Conservation (phyloP, 2,113 vertebrate species). For the Rhagologus leucostigma region DNA sequence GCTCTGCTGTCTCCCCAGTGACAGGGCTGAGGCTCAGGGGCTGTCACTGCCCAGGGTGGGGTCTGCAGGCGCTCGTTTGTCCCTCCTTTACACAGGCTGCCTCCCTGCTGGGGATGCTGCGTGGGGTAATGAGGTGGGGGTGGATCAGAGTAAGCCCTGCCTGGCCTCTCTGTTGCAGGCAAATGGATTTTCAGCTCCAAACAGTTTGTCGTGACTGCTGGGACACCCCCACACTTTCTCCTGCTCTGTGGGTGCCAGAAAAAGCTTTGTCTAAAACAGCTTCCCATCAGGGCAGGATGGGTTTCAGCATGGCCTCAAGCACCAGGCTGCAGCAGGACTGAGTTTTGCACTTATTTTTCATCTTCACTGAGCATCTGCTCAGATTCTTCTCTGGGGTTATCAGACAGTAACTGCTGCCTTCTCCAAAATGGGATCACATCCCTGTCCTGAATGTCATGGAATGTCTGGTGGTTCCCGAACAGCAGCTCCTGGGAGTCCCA, state of each 20-base stretch:
- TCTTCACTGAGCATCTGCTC: neutral
- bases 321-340: neutral
- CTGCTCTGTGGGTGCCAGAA: neutral
- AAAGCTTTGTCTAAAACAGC: neutral
- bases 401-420: neutral
- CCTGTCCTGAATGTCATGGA: neutral
- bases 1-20: neutral
- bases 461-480: neutral
- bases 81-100: neutral
- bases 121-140: neutral
- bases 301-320: neutral
- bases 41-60: neutral
- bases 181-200: neutral
- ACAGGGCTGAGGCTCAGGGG: neutral
- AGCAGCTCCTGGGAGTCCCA: neutral
- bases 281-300: neutral
- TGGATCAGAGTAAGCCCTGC: neutral
- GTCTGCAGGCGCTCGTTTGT: rapidly evolving
- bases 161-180: neutral
- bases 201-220: neutral
- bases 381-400: neutral
- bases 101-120: neutral
- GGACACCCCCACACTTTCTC: neutral
- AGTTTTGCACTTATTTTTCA: neutral
- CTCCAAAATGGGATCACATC: neutral